Percentiles rank a stretch among this genome's conserved stretches.
Evolutionary conservation across 2,888 invertebrate species (phyloP).

Genomic region (Aspidiotus rigidus): DNA sequence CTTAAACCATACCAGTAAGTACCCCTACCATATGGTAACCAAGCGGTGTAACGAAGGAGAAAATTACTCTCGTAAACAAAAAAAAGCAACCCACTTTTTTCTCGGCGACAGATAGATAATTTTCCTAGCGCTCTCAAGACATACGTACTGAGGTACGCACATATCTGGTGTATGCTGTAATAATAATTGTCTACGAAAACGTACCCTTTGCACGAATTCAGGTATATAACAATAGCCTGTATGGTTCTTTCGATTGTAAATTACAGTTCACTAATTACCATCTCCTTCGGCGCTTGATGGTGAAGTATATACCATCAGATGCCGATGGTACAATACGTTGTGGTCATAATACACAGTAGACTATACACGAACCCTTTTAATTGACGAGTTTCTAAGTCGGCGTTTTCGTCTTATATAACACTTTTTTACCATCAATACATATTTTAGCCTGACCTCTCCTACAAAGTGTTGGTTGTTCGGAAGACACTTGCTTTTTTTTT

Average conservation of each 20-base stretch:
- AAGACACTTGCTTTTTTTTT: too few species aligned
- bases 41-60: slow-evolving; percentile 31
- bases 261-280: neutral
- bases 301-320: too few species aligned
- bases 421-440: too few species aligned
- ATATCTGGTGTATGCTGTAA: neutral
- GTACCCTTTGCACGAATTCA: slow-evolving; percentile 2
- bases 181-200: neutral
- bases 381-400: too few species aligned
- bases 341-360: too few species aligned
- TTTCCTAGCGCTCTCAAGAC: slow-evolving; percentile 8
- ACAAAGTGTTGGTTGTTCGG: too few species aligned
- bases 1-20: neutral
- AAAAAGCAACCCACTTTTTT: slow-evolving; percentile 20
- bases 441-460: too few species aligned
- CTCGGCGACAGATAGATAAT: slow-evolving; percentile 15
- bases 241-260: neutral
- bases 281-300: too few species aligned
- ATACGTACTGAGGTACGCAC: neutral
- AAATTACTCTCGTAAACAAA: slow-evolving; percentile 34
- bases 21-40: slow-evolving; percentile 29
- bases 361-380: too few species aligned
- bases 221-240: slow-evolving; percentile 2
- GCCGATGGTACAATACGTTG: too few species aligned
- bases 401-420: too few species aligned